Evolutionary conservation across 2,113 vertebrate genomes (phyloP).

Genomic region (Galbula dea): DNA sequence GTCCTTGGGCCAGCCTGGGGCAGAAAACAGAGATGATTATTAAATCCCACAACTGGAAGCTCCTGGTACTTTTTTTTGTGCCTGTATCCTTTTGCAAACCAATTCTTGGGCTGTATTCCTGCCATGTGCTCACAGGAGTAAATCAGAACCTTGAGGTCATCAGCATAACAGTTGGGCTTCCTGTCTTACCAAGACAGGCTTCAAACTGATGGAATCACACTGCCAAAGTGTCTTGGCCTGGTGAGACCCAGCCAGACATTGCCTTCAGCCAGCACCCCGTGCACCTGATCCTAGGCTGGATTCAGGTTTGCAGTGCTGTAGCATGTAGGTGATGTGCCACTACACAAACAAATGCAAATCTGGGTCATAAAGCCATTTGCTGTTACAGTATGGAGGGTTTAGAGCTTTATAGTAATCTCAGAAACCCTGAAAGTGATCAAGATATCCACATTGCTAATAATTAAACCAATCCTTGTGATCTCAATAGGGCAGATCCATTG

Average conservation of each 20-base stretch:
- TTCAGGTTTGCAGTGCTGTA: neutral
- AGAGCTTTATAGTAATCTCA: neutral
- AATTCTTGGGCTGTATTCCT: neutral
- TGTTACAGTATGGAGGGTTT: neutral
- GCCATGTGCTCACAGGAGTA: neutral
- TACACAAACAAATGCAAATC: neutral
- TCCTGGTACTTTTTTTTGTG: neutral
- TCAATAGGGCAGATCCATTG: neutral
- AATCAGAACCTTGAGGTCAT: neutral
- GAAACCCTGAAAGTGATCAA: neutral
- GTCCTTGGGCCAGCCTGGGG: conserved; percentile 49
- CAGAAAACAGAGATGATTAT: neutral
- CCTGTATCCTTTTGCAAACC: neutral
- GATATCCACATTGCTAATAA: neutral
- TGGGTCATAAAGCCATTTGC: neutral
- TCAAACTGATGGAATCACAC: neutral
- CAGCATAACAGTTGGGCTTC: neutral
- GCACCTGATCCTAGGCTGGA: too few relatives aligned
- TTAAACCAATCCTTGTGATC: neutral
- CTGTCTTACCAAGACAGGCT: neutral
- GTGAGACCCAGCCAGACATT: neutral
- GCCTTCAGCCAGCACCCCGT: neutral
- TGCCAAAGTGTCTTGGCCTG: neutral
- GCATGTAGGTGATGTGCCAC: neutral
- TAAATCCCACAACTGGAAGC: neutral